Conservation (phyloP, 2,797 vertebrate species). For the Parambassis ranga region DNA sequence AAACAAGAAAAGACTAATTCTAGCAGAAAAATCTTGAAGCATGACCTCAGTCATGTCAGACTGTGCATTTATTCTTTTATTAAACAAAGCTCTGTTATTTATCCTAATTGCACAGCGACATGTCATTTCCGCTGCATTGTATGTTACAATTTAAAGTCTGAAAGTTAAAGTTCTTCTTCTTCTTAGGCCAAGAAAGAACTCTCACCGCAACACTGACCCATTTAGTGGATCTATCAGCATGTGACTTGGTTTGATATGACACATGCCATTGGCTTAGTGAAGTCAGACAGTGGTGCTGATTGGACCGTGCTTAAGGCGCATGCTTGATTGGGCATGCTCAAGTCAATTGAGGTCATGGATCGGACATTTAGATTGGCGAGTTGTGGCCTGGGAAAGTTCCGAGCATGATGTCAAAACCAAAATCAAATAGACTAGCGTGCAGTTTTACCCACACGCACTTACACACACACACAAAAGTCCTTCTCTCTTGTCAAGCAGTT, state of each 20-base stretch:
- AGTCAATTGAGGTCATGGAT: conserved; percentile 57
- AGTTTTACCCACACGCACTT: conserved; percentile 11
- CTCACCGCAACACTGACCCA: conserved; percentile 28
- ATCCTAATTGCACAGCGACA: no score
- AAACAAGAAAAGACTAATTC: no score
- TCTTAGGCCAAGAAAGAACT: conserved; percentile 13
- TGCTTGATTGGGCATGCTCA: conserved; percentile 30
- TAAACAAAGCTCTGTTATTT: no score
- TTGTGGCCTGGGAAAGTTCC: conserved; percentile 27
- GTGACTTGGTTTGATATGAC: conserved; percentile 60
- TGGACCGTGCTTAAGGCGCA: no score
- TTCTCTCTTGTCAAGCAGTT: conserved; percentile 54
- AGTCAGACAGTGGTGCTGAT: conserved; percentile 41
- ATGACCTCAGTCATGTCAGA: no score
- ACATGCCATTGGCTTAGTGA: conserved; percentile 41
- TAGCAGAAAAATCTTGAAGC: no score
- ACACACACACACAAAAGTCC: neutral
- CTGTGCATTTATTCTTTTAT: no score
- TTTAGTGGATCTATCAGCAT: conserved; percentile 50
- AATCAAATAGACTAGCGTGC: conserved; percentile 49
- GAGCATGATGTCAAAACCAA: conserved; percentile 34
- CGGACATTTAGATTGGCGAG: conserved; percentile 30
- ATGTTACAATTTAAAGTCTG: no score
- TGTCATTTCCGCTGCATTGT: no score
- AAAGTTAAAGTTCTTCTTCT: conserved; percentile 3